Evolutionary conservation across 2,888 invertebrate species (phyloP).

Genomic region (Daptonema setosum): DNA sequence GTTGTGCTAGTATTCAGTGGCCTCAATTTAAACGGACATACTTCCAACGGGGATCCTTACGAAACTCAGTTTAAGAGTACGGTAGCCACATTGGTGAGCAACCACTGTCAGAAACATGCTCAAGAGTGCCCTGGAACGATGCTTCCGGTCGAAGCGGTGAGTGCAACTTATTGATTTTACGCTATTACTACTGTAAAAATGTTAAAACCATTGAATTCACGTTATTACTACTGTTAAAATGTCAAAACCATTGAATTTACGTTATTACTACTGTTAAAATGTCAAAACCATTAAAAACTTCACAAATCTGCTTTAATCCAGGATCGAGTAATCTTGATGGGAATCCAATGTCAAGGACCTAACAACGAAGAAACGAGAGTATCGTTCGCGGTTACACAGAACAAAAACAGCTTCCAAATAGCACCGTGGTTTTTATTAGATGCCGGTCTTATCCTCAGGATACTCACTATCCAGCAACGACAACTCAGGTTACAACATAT

Average conservation of each 20-base stretch:
- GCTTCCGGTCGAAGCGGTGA: slow-evolving; percentile 13
- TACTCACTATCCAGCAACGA: neutral
- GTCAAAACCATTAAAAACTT: too few relatives aligned
- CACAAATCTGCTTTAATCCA: slow-evolving; percentile 7
- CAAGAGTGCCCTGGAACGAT: slow-evolving; percentile 20
- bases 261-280: too few relatives aligned
- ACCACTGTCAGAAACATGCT: slow-evolving; percentile 18
- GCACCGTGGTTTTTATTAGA: neutral
- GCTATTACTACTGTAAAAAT: neutral
- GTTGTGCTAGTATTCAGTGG: neutral
- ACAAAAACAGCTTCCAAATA: neutral
- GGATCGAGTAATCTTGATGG: slow-evolving; percentile 21
- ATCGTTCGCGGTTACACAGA: neutral
- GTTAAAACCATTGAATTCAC: too few relatives aligned
- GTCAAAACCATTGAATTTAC: too few relatives aligned
- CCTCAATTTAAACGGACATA: neutral
- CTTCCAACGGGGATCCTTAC: neutral
- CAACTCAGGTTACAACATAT: too few relatives aligned
- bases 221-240: too few relatives aligned
- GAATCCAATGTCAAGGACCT: slow-evolving; percentile 7
- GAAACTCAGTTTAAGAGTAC: neutral
- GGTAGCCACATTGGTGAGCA: slow-evolving; percentile 18
- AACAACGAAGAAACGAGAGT: neutral
- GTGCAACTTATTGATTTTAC: neutral
- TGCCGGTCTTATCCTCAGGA: neutral